A percentile compares a stretch with the other conserved stretches of the same genome.
phyloP scores from a whole-genome alignment of 2,888 invertebrate species.

The Apodemia duryi region DNA sequence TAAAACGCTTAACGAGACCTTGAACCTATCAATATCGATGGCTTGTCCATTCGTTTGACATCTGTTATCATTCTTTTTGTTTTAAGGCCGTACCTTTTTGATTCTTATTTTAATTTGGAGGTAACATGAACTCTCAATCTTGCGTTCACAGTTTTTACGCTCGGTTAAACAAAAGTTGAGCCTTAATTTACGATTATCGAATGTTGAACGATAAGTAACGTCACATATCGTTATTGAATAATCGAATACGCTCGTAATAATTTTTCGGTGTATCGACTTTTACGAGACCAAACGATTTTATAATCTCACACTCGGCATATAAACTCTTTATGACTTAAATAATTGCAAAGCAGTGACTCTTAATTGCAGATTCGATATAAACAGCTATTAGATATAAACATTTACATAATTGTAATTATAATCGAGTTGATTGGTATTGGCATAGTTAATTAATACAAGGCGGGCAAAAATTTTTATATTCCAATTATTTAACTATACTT shows the following conservation, averaged over 20 bases:
- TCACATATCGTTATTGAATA: conserved; percentile 51
- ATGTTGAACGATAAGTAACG: conserved; percentile 49
- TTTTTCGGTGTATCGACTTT: conserved; percentile 56
- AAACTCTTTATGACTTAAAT: conserved; percentile 43
- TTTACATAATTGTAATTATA: conserved; percentile 35
- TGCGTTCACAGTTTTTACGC: conserved; percentile 70
- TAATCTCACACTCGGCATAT: conserved; percentile 43
- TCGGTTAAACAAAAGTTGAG: conserved; percentile 60
- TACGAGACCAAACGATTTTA: conserved; percentile 50
- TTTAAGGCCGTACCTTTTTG: conserved; percentile 43
- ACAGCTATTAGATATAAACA: neutral
- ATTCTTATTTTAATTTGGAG: conserved; percentile 59
- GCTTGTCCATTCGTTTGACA: conserved; percentile 43
- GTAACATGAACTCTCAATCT: conserved; percentile 74
- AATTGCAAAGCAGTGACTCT: conserved; percentile 36
- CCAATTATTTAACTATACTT: conserved; percentile 27
- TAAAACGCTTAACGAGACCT: conserved; percentile 18
- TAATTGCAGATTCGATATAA: conserved; percentile 40
- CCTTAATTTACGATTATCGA: conserved; percentile 72
- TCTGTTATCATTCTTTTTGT: conserved; percentile 43
- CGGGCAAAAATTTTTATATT: neutral
- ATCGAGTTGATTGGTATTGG: conserved; percentile 48
- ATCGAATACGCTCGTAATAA: conserved; percentile 44
- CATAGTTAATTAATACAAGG: conserved; percentile 32
- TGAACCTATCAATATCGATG: conserved; percentile 38